These are phyloP conservation scores for Coilia nasus DNA, from an alignment of 2,797 vertebrate species.

Conservation along the genomic window DNA sequence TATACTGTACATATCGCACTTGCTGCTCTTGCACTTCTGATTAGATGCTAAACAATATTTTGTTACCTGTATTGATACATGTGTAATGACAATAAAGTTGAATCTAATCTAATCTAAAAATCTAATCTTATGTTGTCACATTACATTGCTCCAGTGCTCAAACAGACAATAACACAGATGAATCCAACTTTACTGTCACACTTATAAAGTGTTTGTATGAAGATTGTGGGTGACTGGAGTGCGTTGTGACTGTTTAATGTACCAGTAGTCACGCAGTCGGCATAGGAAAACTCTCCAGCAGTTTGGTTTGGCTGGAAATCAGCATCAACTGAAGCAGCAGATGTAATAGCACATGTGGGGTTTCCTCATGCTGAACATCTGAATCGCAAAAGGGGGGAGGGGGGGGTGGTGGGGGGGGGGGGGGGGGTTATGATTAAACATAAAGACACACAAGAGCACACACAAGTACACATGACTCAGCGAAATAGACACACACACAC, in stretches of 20 bases:
- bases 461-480: background rate
- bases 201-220: background rate
- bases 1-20: no score
- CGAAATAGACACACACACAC: no score
- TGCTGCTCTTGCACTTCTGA: no score
- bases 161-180: background rate
- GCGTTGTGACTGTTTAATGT: background rate
- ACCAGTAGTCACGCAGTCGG: background rate
- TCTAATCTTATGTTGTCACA: background rate
- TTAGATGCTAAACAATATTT: no score
- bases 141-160: no score
- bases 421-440: background rate
- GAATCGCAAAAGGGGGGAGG: background rate
- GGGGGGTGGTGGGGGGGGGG: no score
- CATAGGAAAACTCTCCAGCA: background rate
- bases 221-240: background rate
- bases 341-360: slow-evolving; percentile 11
- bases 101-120: no score
- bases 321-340: slow-evolving; percentile 5
- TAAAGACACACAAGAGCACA: background rate
- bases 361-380: slow-evolving; percentile 6
- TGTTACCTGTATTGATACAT: no score
- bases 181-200: background rate
- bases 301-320: slow-evolving; percentile 3
- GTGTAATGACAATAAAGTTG: no score